Conservation (phyloP, 1,140 invertebrate genomes). For the Tetramorium parvispinum region DNA sequence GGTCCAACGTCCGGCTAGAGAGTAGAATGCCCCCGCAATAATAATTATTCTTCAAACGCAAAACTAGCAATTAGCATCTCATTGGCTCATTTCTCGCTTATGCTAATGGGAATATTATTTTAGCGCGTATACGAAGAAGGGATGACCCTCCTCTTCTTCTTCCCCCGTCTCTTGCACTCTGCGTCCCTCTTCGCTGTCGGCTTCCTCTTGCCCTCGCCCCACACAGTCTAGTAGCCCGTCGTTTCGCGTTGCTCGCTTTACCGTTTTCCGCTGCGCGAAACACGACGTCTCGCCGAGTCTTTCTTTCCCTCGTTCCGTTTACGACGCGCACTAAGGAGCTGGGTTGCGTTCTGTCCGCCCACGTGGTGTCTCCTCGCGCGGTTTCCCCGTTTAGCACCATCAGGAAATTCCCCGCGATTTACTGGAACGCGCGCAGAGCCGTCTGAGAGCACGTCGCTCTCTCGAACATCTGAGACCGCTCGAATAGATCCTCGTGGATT, state of each 20-base stretch:
- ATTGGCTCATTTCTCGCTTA: conserved; percentile 81
- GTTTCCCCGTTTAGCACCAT: conserved; percentile 23
- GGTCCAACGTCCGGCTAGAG: conserved; percentile 41
- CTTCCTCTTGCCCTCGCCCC: conserved; percentile 6
- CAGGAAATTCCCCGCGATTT: conserved; percentile 34
- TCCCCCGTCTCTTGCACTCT: conserved; percentile 52
- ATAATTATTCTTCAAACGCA: conserved; percentile 78
- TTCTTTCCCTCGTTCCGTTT: conserved; percentile 67
- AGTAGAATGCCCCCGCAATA: conserved; percentile 64
- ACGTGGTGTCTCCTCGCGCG: conserved; percentile 65
- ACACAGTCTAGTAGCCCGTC: conserved; percentile 35
- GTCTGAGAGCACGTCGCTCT: neutral
- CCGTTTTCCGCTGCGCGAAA: conserved; percentile 68
- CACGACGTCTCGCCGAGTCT: conserved; percentile 24
- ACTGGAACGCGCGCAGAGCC: conserved; percentile 1
- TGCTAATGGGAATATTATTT: conserved; percentile 82
- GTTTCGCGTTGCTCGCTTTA: conserved; percentile 67
- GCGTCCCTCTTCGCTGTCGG: conserved; percentile 2
- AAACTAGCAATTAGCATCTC: conserved; percentile 82
- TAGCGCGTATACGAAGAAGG: conserved; percentile 71
- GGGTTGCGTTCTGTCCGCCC: conserved; percentile 75
- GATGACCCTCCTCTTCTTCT: conserved; percentile 43
- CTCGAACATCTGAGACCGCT: neutral
- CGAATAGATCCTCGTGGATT: neutral
- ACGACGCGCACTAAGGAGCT: conserved; percentile 65